Evolutionary conservation across 2,113 vertebrate species (phyloP).

Genomic region (Machaerirhynchus nigripectus): DNA sequence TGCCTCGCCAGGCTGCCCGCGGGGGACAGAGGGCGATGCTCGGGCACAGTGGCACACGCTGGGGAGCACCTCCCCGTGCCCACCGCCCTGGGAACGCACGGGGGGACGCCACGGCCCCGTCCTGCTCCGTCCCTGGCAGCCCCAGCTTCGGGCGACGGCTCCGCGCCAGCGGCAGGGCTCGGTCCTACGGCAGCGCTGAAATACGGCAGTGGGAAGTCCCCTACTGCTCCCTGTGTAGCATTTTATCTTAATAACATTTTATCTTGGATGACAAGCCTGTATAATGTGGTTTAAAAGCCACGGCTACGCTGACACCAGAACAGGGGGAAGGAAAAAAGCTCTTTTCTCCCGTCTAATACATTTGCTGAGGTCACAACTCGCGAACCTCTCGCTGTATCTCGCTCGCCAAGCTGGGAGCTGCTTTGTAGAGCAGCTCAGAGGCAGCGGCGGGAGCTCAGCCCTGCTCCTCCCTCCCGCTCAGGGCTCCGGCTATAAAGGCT

Average conservation of each 20-base stretch:
- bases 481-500: neutral
- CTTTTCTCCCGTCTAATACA: constrained; percentile 1
- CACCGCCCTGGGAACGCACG: neutral
- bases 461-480: neutral
- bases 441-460: neutral
- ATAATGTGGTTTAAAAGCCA: constrained; percentile 77
- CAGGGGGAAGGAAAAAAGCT: neutral
- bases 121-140: neutral
- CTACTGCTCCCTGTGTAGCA: constrained; percentile 61
- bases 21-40: neutral
- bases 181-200: constrained; percentile 48
- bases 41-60: neutral
- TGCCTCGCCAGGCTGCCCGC: neutral
- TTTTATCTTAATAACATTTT: constrained; percentile 83
- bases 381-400: neutral
- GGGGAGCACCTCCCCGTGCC: neutral
- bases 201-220: constrained; percentile 65
- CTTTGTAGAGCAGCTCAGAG: constrained; percentile 2
- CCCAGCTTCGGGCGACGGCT: neutral
- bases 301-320: constrained; percentile 34
- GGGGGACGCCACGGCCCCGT: neutral
- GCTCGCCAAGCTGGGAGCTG: neutral
- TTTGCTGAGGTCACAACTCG: constrained; percentile 48
- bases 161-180: neutral
- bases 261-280: constrained; percentile 76